A percentile compares a stretch with the other conserved stretches of the same genome.
phyloP scores from a whole-genome alignment of 2,888 invertebrate species.

The Acrobasis repandana region DNA sequence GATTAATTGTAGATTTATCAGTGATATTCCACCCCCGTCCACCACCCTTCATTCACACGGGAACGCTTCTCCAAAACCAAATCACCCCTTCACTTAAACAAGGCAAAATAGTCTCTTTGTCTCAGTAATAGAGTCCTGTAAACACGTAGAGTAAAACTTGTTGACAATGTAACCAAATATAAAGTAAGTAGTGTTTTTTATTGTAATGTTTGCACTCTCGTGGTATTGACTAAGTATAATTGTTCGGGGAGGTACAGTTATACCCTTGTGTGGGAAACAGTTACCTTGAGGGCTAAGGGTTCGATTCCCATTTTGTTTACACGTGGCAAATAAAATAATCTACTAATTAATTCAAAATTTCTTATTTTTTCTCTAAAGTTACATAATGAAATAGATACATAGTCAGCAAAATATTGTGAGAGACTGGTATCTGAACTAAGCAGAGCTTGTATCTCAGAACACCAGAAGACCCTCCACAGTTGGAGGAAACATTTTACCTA shows the following conservation, averaged over 20 bases:
- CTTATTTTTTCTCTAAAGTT: too few relatives aligned
- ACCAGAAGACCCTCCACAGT: too few relatives aligned
- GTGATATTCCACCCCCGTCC: constrained; percentile 30
- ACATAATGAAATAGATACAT: too few relatives aligned
- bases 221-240: constrained; percentile 30
- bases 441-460: too few relatives aligned
- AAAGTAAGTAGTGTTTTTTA: constrained; percentile 47
- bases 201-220: constrained; percentile 47
- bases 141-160: not conserved
- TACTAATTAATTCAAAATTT: too few relatives aligned
- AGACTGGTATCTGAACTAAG: too few relatives aligned
- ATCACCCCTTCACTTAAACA: constrained; percentile 14
- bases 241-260: constrained; percentile 20
- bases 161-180: constrained; percentile 41
- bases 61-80: constrained; percentile 42
- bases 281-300: constrained; percentile 27
- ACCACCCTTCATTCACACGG: constrained; percentile 61
- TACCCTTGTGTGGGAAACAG: constrained; percentile 22
- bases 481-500: too few relatives aligned
- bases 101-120: constrained; percentile 27
- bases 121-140: constrained; percentile 27
- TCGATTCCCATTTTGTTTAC: not conserved
- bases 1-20: constrained; percentile 20
- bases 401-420: too few relatives aligned
- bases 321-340: too few relatives aligned